phyloP scores from a whole-genome alignment of 1,140 invertebrate genomes.

The Drosophila lowei region DNA sequence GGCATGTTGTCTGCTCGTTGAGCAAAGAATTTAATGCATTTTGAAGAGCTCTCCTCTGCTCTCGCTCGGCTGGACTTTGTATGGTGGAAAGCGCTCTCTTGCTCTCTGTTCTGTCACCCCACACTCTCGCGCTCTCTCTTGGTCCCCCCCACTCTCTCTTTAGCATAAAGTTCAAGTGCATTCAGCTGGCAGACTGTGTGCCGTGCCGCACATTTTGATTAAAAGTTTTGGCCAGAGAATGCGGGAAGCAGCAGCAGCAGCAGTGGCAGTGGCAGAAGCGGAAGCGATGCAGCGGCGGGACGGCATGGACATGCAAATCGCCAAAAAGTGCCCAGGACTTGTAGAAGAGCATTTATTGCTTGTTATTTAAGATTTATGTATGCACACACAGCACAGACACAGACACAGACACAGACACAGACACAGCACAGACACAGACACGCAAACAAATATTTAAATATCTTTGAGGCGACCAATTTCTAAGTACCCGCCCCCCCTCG shows the following conservation, averaged over 20 bases:
- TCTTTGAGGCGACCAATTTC: conserved; percentile 71
- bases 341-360: conserved; percentile 69
- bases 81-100: conserved; percentile 5
- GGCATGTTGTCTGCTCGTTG: conserved; percentile 40
- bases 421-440: conserved; percentile 22
- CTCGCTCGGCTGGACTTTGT: conserved; percentile 46
- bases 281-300: not conserved
- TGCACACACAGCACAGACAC: conserved; percentile 4
- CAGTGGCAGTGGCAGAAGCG: not conserved
- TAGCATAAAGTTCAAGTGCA: conserved; percentile 55
- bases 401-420: not conserved
- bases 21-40: conserved; percentile 52
- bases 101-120: not conserved
- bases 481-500: too few species aligned
- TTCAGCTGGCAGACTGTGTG: conserved; percentile 59
- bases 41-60: conserved; percentile 36
- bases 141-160: not conserved
- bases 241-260: not conserved
- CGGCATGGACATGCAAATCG: conserved; percentile 27
- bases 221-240: conserved; percentile 59
- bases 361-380: conserved; percentile 77
- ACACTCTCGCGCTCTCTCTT: conserved; percentile 1
- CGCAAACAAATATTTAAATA: conserved; percentile 69
- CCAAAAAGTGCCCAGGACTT: conserved; percentile 41
- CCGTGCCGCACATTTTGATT: conserved; percentile 69